Percentiles rank a stretch among this genome's conserved stretches.
phyloP scores from a whole-genome alignment of 2,888 invertebrate genomes.

The Oeneis ivallda region DNA sequence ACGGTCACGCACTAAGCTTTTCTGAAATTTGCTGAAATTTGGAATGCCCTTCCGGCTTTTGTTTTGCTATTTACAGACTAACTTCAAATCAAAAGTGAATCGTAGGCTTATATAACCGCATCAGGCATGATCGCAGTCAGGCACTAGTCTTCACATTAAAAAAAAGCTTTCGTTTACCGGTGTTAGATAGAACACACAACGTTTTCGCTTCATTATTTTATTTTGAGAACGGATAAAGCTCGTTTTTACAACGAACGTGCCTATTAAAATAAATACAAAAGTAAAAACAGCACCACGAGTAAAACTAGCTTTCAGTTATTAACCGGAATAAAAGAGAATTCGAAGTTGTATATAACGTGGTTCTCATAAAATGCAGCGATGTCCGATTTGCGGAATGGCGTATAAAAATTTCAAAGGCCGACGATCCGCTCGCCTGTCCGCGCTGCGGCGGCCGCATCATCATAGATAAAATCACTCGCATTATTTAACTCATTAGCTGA shows the following conservation, averaged over 20 bases:
- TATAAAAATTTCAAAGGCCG: slow-evolving; percentile 74
- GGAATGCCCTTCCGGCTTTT: no score
- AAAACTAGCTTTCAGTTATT: slow-evolving; percentile 31
- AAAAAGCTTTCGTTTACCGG: background rate
- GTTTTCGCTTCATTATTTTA: slow-evolving; percentile 3
- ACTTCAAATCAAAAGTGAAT: no score
- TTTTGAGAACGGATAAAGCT: background rate
- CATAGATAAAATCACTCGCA: slow-evolving; percentile 76
- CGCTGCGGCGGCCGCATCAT: slow-evolving; percentile 59
- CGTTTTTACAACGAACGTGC: background rate
- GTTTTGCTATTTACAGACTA: no score
- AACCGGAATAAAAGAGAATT: slow-evolving; percentile 44
- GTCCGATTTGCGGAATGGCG: slow-evolving; percentile 75
- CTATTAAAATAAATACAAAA: slow-evolving; percentile 12
- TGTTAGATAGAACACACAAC: background rate
- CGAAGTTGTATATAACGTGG: slow-evolving; percentile 48
- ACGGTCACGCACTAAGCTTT: no score
- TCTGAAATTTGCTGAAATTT: no score
- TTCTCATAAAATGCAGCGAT: slow-evolving; percentile 66
- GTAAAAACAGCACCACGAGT: slow-evolving; percentile 15
- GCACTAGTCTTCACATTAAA: no score
- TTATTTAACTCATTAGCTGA: no score
- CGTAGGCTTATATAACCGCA: no score
- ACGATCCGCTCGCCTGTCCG: slow-evolving; percentile 63
- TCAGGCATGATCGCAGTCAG: no score